These are phyloP conservation scores for Hyalella azteca DNA, from an alignment of 2,888 invertebrate genomes.

Conservation along the genomic window DNA sequence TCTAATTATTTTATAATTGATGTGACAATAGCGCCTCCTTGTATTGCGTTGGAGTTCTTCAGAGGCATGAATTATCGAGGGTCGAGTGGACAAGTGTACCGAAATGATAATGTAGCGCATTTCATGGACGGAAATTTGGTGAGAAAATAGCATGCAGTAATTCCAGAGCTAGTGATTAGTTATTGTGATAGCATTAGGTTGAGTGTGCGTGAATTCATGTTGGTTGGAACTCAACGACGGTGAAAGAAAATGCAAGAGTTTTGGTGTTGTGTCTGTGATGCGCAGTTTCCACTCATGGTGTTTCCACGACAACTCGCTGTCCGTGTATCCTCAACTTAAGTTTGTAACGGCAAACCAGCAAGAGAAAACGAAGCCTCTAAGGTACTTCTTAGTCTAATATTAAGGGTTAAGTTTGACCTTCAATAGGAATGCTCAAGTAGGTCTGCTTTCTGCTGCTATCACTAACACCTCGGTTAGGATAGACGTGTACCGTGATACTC, in stretches of 20 bases:
- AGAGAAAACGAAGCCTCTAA: constrained; percentile 1
- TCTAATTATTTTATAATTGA: too few species aligned
- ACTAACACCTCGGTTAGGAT: constrained; percentile 7
- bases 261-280: not conserved
- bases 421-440: constrained; percentile 34
- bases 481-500: constrained; percentile 16
- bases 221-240: too few species aligned
- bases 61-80: too few species aligned
- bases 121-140: too few species aligned
- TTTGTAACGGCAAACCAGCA: not conserved
- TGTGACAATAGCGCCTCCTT: too few species aligned
- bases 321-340: not conserved
- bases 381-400: not conserved
- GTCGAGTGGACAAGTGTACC: too few species aligned
- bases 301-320: not conserved
- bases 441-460: constrained; percentile 3
- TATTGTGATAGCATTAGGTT: not conserved
- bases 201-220: too few species aligned
- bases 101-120: too few species aligned
- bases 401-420: constrained; percentile 27
- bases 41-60: too few species aligned
- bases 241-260: too few species aligned
- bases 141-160: not conserved
- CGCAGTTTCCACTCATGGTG: not conserved
- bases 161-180: constrained; percentile 1